Percentiles rank a stretch among this genome's conserved stretches.
Evolutionary conservation across 2,888 invertebrate species (phyloP).

Genomic region (Microplitis manilae): DNA sequence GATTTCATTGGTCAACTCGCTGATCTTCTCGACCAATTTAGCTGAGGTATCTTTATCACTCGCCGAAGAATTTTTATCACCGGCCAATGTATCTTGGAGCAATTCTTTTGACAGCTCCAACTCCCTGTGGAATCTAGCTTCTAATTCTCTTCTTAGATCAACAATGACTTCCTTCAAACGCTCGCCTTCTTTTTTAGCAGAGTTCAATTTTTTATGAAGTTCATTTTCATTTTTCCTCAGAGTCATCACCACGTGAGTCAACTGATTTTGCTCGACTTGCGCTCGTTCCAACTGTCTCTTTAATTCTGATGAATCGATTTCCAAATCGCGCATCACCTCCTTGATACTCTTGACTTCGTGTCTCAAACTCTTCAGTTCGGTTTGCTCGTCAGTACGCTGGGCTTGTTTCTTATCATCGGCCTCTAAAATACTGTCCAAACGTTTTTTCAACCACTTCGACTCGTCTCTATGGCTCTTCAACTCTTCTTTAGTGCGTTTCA

Average conservation of each 20-base stretch:
- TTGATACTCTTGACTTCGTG: conserved; percentile 60
- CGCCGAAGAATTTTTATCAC: conserved; percentile 67
- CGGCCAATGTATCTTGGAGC: conserved; percentile 59
- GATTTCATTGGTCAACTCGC: conserved; percentile 51
- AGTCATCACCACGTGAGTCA: conserved; percentile 73
- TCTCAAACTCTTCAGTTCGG: conserved; percentile 57
- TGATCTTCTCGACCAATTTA: conserved; percentile 67
- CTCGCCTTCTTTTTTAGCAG: conserved; percentile 66
- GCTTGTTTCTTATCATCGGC: conserved; percentile 61
- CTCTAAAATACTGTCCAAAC: conserved; percentile 68
- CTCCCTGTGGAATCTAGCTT: conserved; percentile 52
- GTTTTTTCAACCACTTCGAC: conserved; percentile 74
- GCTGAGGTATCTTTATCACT: conserved; percentile 66
- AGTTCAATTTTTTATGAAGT: conserved; percentile 73
- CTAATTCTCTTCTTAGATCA: conserved; percentile 57
- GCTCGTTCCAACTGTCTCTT: conserved; percentile 57
- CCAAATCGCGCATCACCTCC: conserved; percentile 61
- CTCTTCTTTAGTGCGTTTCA: conserved; percentile 72
- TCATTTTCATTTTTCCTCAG: conserved; percentile 78
- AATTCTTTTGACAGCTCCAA: conserved; percentile 55
- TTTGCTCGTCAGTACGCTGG: conserved; percentile 55
- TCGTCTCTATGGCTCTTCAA: conserved; percentile 74
- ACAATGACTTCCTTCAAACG: conserved; percentile 61
- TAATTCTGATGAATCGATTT: conserved; percentile 60
- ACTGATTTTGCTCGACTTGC: conserved; percentile 55